Percentiles rank a stretch among this genome's conserved stretches.
phyloP scores from a whole-genome alignment of 2,797 vertebrate species.

The Syndactyla subalaris region DNA sequence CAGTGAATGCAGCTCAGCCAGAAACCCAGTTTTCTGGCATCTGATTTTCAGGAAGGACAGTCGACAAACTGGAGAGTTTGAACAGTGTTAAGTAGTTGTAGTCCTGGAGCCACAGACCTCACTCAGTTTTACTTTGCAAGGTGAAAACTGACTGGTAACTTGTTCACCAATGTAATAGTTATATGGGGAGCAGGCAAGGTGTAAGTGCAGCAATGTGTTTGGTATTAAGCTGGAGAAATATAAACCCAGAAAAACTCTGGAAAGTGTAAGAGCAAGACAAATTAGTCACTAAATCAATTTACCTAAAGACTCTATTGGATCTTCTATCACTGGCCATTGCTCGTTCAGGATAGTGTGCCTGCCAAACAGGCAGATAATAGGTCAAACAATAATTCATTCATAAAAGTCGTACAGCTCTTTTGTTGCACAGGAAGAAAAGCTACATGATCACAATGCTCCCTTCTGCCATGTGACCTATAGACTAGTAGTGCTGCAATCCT shows the following conservation, averaged over 20 bases:
- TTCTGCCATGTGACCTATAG: background rate
- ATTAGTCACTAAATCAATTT: background rate
- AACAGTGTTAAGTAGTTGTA: background rate
- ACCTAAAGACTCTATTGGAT: background rate
- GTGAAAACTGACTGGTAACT: background rate
- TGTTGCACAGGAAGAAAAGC: conserved; percentile 24
- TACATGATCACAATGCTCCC: background rate
- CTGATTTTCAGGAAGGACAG: background rate
- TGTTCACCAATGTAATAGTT: background rate
- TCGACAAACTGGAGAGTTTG: background rate
- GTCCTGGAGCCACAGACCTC: background rate
- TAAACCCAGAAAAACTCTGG: background rate
- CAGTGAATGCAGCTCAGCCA: background rate
- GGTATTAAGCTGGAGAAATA: background rate
- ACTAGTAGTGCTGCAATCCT: background rate
- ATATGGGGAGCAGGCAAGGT: background rate
- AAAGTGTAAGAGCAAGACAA: background rate
- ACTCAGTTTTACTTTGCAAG: background rate
- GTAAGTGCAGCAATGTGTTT: background rate
- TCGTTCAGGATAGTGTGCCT: background rate
- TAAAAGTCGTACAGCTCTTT: background rate
- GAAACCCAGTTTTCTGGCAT: background rate
- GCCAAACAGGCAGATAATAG: background rate
- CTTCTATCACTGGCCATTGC: background rate
- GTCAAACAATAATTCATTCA: background rate